Base-by-base conservation (phyloP, 23 tunicate species). In the Diplosoma virens region DNA sequence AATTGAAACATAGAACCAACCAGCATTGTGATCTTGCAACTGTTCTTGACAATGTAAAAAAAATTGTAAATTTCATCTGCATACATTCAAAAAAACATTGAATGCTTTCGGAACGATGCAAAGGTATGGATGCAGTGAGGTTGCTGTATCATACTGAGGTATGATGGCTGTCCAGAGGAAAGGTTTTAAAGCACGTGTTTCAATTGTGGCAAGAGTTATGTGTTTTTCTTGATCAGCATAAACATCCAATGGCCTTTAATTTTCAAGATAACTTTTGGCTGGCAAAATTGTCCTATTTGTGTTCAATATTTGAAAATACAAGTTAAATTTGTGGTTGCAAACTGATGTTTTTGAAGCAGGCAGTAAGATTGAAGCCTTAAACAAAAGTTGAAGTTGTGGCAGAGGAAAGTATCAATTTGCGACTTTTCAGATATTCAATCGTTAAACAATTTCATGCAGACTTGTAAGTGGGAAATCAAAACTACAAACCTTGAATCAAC, bases 251-350 rank as follows among this genome's bases (percentile, higher is more conserved):
- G 76, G 76, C 76, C 23, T 67, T 67, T 52, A 73, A 73, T 52
- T 73, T 73, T 73, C 34, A 73, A 73, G 79, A 73, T 53, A 68
- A 4, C 79, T 73, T 53, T 73, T 73, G 79, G 68, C 79, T 73
- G n/a, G 68, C 79, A 73, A 52, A 73, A 73, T 73, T 73, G 79
- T 73, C 68, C 32, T 73, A 53, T 35, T 27, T 53, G 53, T 21
- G 6, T 21, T 67, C 68, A 68, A 36, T 68, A 68, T 68, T 68
- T 68, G 54, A 68, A 68, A 68, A 55, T 55, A 68, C 75, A 68
- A 68, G 75, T 6, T 9, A 30, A 63, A 45, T 45, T 45, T 45
- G 52, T 45, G 14, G 52, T 9, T 45, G 52, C 52, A 45, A 45
- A 16, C 11, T 9, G 16, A 45, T n/a, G n/a, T n/a, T n/a, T n/a